Evolutionary conservation across 1,140 invertebrate species (phyloP).

Genomic region (Camponotus vicinus): DNA sequence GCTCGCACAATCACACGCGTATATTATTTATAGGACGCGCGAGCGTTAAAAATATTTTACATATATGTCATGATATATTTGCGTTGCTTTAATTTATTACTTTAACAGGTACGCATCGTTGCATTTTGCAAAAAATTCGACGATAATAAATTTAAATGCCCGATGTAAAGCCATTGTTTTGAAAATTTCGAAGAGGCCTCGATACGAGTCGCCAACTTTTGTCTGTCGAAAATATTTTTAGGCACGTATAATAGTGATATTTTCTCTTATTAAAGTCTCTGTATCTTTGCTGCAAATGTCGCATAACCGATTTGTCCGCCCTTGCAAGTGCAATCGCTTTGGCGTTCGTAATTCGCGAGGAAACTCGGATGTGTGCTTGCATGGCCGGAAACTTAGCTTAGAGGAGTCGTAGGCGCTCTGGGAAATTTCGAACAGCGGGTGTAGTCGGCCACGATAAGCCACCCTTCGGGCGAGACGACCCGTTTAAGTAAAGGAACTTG

Average conservation of each 20-base stretch:
- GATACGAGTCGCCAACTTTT: background rate
- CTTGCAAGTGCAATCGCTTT: background rate
- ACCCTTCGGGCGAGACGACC: conserved; percentile 66
- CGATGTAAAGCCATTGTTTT: background rate
- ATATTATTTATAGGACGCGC: conserved; percentile 35
- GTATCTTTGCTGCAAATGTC: conserved; percentile 23
- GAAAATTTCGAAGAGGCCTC: background rate
- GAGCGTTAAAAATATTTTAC: conserved; percentile 56
- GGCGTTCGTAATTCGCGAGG: conserved; percentile 61
- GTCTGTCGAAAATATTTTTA: conserved; percentile 17
- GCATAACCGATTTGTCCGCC: background rate
- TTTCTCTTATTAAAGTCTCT: background rate
- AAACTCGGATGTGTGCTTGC: conserved; percentile 48
- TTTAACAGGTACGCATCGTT: background rate
- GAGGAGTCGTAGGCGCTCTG: conserved; percentile 68
- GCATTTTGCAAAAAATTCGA: background rate
- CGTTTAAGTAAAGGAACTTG: conserved; percentile 70
- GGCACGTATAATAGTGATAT: background rate
- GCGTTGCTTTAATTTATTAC: conserved; percentile 41
- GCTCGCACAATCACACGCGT: background rate
- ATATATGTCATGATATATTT: conserved; percentile 28
- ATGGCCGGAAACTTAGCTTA: conserved; percentile 61
- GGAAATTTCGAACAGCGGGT: conserved; percentile 72
- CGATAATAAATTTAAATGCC: background rate
- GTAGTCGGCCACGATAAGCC: conserved; percentile 74